Percentiles rank a stretch among this genome's conserved stretches.
Evolutionary conservation across 2,113 vertebrate genomes (phyloP).

Genomic region (Corythaixoides concolor): DNA sequence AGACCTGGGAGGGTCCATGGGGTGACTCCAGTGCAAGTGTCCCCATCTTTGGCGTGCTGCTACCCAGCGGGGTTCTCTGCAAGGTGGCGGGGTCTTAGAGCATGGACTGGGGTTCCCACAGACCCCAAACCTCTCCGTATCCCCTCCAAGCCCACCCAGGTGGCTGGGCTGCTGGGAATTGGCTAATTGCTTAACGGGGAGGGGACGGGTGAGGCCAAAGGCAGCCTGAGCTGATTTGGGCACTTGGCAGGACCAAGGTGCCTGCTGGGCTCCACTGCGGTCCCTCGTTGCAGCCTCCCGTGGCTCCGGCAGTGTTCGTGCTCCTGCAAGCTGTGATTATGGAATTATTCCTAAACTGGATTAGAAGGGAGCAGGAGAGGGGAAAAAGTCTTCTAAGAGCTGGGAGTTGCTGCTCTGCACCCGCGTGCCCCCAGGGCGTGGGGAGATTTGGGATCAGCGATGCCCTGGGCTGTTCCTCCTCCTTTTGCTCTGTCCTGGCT

Average conservation of each 20-base stretch:
- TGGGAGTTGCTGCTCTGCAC: not conserved
- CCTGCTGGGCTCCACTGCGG: not conserved
- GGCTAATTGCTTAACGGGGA: not conserved
- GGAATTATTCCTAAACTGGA: not conserved
- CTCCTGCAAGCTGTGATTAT: not conserved
- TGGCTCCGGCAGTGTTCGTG: not conserved
- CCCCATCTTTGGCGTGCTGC: not conserved
- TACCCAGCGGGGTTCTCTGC: not conserved
- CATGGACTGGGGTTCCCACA: not conserved
- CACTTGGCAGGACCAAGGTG: accelerated
- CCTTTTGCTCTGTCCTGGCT: not conserved
- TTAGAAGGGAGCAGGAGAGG: not conserved
- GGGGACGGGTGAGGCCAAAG: not conserved
- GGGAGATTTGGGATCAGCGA: not conserved
- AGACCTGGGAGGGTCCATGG: not conserved
- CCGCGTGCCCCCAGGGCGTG: accelerated
- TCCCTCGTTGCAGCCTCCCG: too few species aligned
- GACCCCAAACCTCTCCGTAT: not conserved
- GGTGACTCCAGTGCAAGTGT: not conserved
- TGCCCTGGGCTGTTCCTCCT: not conserved
- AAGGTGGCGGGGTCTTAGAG: not conserved
- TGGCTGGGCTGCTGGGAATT: not conserved
- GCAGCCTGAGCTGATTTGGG: not conserved
- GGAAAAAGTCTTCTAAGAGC: not conserved
- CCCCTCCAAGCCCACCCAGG: not conserved